Evolutionary conservation across 2,797 vertebrate genomes (phyloP), one percentile per base, ranked within the genome.

Genomic region (Chaetodon trifasciatus): DNA sequence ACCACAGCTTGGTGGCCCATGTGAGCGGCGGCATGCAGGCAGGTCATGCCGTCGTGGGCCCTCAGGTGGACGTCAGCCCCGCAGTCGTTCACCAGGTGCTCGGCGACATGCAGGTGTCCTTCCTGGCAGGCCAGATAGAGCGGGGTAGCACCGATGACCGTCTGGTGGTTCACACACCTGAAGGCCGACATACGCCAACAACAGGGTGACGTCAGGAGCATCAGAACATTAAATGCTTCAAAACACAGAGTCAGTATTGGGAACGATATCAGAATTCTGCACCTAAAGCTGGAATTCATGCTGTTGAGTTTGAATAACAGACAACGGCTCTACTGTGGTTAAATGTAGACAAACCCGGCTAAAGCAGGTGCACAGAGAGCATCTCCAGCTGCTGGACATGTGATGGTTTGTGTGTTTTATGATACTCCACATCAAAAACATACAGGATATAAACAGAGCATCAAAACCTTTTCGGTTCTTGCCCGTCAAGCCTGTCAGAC

Each of bases 101-200:
- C 93, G 0, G 88, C 93, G 17, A 96, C 88, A 3, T 95, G 93
- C 57, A 96, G 95, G 83, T 97, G 96, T 0, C 97, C 97, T 56
- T 96, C 96, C 88, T 97, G 97, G 80, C 96, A 97, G 83, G 97
- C 97, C 87, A 98, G 92, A 82, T 98, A 97, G 68, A 98, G 91
- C 0, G 94, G 96, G 0, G 95, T 96, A 23, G 96, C 95, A 0
- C 97, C 96, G 0, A 91, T 93, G 32, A 60, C 86, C 0, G 94
- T 97, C 92, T 94, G 95, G 15, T 58, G 91, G 88, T 97, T 95
- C 85, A 96, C 92, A 76, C 93, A 92, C 17, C 97, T 97, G 91
- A 2, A 23, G 8, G 21, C 65, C 58, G 71, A 70, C 24, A 77
- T 0, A 56, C 17, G 65, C 11, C 11, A 57, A 58, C 12, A 57